Conservation (phyloP, 92 coral and sea anemone species). For the Siderastrea siderea region DNA sequence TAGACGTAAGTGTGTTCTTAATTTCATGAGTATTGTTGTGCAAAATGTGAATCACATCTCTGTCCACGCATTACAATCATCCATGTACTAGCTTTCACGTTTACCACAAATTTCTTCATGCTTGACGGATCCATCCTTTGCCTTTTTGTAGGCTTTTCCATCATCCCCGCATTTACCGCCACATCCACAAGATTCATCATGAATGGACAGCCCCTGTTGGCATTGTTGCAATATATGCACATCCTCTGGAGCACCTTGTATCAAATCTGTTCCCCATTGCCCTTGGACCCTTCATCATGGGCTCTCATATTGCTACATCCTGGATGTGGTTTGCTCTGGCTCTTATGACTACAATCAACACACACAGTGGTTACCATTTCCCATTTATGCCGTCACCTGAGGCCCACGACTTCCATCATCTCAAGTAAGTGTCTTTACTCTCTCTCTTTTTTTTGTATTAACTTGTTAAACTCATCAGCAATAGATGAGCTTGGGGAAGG, state of each 20-base stretch:
- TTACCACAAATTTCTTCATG: background rate
- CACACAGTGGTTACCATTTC: constrained; percentile 97
- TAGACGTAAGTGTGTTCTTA: too few relatives aligned
- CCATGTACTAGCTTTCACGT: too few relatives aligned
- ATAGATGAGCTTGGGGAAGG: too few relatives aligned
- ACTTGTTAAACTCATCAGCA: too few relatives aligned
- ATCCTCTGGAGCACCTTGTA: constrained; percentile 91
- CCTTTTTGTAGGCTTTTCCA: constrained; percentile 81
- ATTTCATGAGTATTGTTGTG: too few relatives aligned
- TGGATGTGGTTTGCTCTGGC: constrained; percentile 98
- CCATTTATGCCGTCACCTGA: constrained; percentile 98
- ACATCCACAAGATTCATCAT: constrained; percentile 93
- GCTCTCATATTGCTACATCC: constrained; percentile 95
- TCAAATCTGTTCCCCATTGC: constrained; percentile 86
- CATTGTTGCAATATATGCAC: constrained; percentile 86
- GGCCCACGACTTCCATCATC: constrained; percentile 99
- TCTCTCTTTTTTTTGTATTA: too few relatives aligned
- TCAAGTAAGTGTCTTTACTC: constrained; percentile 76
- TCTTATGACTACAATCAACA: constrained; percentile 83
- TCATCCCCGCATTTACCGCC: constrained; percentile 93
- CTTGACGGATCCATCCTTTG: background rate
- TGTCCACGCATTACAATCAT: background rate
- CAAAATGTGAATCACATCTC: background rate
- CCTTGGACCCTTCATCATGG: constrained; percentile 96
- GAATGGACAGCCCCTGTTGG: constrained; percentile 99